Base-by-base conservation (phyloP, 2,888 invertebrate genomes). In the Heteromurus nitidus region DNA sequence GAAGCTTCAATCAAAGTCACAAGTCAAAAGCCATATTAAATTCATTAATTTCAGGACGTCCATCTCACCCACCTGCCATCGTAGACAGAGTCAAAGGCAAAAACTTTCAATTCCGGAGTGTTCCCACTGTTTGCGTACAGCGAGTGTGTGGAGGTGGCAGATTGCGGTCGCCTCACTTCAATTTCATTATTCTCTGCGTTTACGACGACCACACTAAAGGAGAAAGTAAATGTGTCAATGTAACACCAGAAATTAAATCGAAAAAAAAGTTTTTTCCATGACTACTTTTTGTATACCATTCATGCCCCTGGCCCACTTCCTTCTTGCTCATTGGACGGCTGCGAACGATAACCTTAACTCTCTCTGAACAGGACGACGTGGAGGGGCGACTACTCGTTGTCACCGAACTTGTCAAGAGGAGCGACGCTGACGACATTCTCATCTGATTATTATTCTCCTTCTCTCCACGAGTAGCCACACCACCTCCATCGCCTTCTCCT, bases 51-150 rank as follows among this genome's bases (percentile, higher is more conserved):
- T 3, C 60, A 60, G 5, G 30, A 60, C 5, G 5, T 60, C n/a
- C 5, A 60, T 64, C 24, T 36, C 36, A 36, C 28, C 89, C 89
- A 93, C 91, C 92, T 91, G 91, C 93, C 92, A 91, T 98, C 98
- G 91, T 98, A 99, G 5, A 98, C 98, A 36, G 97, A 95, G 90
- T 99, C 99, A 91, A 98, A 99, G 0, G 98, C 98, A 91, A 99
- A 99, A 86, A 95, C 93, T 90, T 98, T 98, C 26, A 80, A 68
- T 36, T 85, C 82, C 28, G 80, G 76, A 7, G 62, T 58, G 28
- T 76, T 76, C 53, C 83, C 85, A 75, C 80, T 68, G 72, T 77
- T 82, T 13, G 77, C 62, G 70, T 75, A 80, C 11, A 81, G 28
- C 2, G 80, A 70, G 31, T 73, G 70, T 16, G 82, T 76, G 60